These are phyloP conservation scores for Pholis gunnellus DNA, from an alignment of 2,113 vertebrate genomes.

Conservation along the genomic window DNA sequence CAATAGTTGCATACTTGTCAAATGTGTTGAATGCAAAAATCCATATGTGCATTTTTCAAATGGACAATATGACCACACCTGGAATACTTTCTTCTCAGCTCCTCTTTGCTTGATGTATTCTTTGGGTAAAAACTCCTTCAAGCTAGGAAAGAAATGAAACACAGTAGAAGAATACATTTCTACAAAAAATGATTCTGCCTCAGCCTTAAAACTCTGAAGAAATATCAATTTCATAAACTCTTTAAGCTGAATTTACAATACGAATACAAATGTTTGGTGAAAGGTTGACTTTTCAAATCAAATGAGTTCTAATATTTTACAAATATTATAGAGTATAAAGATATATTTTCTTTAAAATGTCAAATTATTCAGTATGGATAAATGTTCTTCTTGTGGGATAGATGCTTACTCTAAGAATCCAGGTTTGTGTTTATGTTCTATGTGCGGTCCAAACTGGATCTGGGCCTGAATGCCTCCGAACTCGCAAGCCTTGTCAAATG, in stretches of 20 bases:
- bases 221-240: background rate
- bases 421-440: conserved; percentile 98
- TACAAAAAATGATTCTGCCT: background rate
- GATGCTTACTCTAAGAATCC: conserved; percentile 96
- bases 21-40: background rate
- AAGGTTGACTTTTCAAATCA: background rate
- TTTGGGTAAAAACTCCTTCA: conserved; percentile 88
- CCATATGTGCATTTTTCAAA: background rate
- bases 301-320: background rate
- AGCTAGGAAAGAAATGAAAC: conserved; percentile 65
- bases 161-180: background rate
- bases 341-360: background rate
- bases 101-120: conserved; percentile 88
- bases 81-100: conserved; percentile 86
- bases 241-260: background rate
- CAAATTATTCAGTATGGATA: background rate
- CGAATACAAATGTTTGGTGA: background rate
- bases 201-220: background rate
- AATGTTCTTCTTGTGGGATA: background rate
- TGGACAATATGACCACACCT: conserved; percentile 68
- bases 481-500: conserved; percentile 97
- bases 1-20: background rate
- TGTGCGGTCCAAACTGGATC: conserved; percentile 98
- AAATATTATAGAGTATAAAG: background rate
- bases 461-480: conserved; percentile 98